These are phyloP conservation scores for Kryphioiulus occultus DNA, from an alignment of 2,888 invertebrate genomes.

Conservation along the genomic window DNA sequence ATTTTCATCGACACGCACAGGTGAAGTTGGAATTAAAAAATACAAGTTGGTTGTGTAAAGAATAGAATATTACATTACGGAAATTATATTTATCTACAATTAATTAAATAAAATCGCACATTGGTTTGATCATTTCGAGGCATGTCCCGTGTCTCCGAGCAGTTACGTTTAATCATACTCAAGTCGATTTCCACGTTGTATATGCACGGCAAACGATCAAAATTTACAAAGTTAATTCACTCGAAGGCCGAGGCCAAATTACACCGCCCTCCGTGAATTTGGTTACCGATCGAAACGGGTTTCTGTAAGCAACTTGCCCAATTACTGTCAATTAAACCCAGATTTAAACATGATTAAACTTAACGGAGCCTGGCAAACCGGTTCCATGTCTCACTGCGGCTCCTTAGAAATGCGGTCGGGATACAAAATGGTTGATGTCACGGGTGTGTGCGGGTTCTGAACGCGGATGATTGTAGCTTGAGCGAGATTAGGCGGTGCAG, in stretches of 20 bases:
- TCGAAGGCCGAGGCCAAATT: neutral
- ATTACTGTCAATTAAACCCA: neutral
- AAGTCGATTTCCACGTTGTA: neutral
- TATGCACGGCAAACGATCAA: neutral
- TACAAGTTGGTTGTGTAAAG: conserved; percentile 17
- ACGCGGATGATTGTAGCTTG: conserved; percentile 53
- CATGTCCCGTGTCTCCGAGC: neutral
- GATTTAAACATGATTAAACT: neutral
- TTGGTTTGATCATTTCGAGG: neutral
- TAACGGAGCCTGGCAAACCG: neutral
- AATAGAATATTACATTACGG: neutral
- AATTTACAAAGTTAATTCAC: neutral
- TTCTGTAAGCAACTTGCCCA: neutral
- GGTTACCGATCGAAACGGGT: neutral
- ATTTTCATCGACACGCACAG: neutral
- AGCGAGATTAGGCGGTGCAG: neutral
- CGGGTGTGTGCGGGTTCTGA: conserved; percentile 45
- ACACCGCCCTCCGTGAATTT: neutral
- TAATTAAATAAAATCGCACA: neutral
- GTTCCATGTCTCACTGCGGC: neutral
- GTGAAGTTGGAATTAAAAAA: conserved; percentile 24
- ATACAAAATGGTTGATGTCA: conserved; percentile 7
- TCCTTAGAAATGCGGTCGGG: conserved; percentile 28
- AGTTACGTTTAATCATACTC: neutral
- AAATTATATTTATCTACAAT: conserved; percentile 18